Conservation (phyloP, 2,888 invertebrate species). For the Synanthedon myopaeformis region DNA sequence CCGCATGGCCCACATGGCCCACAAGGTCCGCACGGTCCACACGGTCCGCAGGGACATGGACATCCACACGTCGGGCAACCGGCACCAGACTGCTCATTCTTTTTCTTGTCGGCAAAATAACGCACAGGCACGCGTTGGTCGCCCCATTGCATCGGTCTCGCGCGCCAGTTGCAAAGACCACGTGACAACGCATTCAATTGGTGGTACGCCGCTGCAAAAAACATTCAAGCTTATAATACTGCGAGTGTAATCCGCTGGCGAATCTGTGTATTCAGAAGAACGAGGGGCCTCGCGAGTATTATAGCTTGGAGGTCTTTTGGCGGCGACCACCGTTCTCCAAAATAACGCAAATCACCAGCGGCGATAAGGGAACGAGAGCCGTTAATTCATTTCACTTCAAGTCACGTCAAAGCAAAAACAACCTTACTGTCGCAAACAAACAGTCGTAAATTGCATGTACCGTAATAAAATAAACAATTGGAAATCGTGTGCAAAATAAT, state of each 20-base stretch:
- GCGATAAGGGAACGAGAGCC: conserved; percentile 2
- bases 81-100: conserved; percentile 18
- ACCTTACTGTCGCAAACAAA: too few relatives aligned
- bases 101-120: conserved; percentile 25
- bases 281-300: conserved; percentile 50
- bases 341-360: conserved; percentile 46
- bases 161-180: conserved; percentile 13
- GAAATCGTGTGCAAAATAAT: too few relatives aligned
- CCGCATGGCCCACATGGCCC: conserved; percentile 19
- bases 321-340: conserved; percentile 54
- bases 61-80: conserved; percentile 18
- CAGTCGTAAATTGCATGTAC: too few relatives aligned
- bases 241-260: conserved; percentile 32
- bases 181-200: conserved; percentile 13
- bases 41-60: conserved; percentile 18
- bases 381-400: neutral
- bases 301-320: conserved; percentile 45
- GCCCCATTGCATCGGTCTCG: conserved; percentile 15
- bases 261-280: conserved; percentile 50
- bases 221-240: conserved; percentile 58
- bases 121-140: conserved; percentile 25
- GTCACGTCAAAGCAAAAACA: too few relatives aligned
- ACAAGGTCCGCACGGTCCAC: conserved; percentile 18
- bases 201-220: conserved; percentile 40
- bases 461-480: too few relatives aligned